Conservation (phyloP, 1,140 invertebrate species). For the Zaprionus ghesquierei region DNA sequence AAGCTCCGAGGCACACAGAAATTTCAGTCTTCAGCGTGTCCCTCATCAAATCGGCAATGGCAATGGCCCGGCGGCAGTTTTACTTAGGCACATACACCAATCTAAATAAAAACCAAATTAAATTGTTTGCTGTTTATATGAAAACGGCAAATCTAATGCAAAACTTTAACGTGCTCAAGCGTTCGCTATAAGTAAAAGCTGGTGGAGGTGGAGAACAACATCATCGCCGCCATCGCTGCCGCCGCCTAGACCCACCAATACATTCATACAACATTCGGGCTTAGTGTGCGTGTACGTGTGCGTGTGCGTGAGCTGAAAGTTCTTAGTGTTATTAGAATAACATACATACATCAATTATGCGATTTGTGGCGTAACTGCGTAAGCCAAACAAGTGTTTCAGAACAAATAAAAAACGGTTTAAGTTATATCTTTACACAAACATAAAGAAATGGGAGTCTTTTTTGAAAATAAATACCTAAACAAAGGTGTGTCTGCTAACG, state of each 20-base stretch:
- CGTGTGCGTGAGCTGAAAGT: conserved; percentile 51
- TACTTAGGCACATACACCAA: conserved; percentile 74
- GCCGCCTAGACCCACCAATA: conserved; percentile 43
- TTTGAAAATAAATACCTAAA: background rate
- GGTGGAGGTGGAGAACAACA: conserved; percentile 27
- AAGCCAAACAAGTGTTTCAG: conserved; percentile 28
- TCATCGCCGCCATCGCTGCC: conserved; percentile 17
- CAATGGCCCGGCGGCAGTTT: conserved; percentile 75
- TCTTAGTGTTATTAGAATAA: conserved; percentile 45
- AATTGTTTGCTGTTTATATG: conserved; percentile 82
- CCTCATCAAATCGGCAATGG: conserved; percentile 71
- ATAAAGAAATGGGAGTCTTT: background rate
- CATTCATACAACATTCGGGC: conserved; percentile 18
- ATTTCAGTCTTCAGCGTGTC: conserved; percentile 79
- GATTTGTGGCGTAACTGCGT: conserved; percentile 17
- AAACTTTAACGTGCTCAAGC: conserved; percentile 78
- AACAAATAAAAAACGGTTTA: background rate
- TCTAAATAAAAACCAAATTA: conserved; percentile 82
- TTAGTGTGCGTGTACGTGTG: conserved; percentile 46
- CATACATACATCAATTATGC: conserved; percentile 21
- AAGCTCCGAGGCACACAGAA: conserved; percentile 49
- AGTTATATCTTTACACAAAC: background rate
- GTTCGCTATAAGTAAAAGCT: conserved; percentile 66
- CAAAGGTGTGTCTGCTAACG: background rate
- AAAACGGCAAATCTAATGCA: conserved; percentile 82